These are phyloP conservation scores for Lanius ludovicianus DNA, from an alignment of 2,113 vertebrate species.

Conservation along the genomic window DNA sequence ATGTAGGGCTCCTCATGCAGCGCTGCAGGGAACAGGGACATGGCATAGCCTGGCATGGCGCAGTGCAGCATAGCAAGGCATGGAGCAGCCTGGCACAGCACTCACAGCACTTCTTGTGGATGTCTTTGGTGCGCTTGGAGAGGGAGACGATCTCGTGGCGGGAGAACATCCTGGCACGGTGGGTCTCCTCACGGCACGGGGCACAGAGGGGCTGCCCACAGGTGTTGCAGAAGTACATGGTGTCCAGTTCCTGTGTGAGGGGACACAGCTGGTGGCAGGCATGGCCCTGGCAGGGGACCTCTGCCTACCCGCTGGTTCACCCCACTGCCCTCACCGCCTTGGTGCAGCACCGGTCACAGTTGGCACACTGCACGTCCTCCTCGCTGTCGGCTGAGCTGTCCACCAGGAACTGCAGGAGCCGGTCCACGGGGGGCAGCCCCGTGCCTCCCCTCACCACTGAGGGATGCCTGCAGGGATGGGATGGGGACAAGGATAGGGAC, in stretches of 20 bases:
- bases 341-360: constrained; percentile 81
- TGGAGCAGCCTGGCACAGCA: fast-evolving
- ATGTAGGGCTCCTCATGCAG: constrained; percentile 93
- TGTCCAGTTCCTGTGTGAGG: constrained; percentile 78
- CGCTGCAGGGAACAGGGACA: constrained; percentile 64
- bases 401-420: constrained; percentile 90
- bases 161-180: constrained; percentile 89
- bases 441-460: constrained; percentile 85
- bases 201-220: constrained; percentile 89
- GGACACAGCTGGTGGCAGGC: not conserved
- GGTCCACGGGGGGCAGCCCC: constrained; percentile 85
- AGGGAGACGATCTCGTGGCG: constrained; percentile 91
- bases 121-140: constrained; percentile 88
- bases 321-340: not conserved
- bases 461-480: constrained; percentile 71
- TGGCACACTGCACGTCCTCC: constrained; percentile 86
- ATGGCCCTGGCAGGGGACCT: fast-evolving
- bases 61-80: fast-evolving
- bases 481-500: not conserved
- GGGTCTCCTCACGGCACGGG: constrained; percentile 88
- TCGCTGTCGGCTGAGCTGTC: constrained; percentile 83
- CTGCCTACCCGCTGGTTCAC: fast-evolving
- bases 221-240: constrained; percentile 93
- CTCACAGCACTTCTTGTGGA: constrained; percentile 91
- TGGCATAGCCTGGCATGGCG: fast-evolving